Conservation (phyloP, 2,888 invertebrate species). For the Callinectes sapidus region DNA sequence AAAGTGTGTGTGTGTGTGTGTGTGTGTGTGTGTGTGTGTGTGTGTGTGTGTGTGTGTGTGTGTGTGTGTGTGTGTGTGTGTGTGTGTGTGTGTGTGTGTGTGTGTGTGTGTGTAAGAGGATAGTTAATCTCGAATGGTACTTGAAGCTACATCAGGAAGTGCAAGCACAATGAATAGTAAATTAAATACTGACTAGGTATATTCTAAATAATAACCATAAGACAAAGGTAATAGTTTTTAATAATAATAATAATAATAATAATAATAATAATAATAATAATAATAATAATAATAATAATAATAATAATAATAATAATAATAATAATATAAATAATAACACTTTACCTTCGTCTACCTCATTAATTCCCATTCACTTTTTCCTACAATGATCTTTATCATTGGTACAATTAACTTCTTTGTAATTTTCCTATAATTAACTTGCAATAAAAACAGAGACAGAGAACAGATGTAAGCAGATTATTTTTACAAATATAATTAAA, state of each 20-base stretch:
- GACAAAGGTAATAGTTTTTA: too few species aligned
- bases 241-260: too few species aligned
- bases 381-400: not conserved
- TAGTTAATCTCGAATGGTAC: not conserved
- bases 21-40: not conserved
- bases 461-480: too few species aligned
- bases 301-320: too few species aligned
- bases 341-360: too few species aligned
- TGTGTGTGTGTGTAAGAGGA: not conserved
- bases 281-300: too few species aligned
- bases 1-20: not conserved
- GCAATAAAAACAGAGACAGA: not conserved
- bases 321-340: too few species aligned
- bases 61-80: constrained; percentile 19
- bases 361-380: not conserved
- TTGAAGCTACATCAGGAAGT: not conserved
- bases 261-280: too few species aligned
- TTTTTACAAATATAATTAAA: too few species aligned
- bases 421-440: not conserved
- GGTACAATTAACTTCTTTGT: not conserved
- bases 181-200: not conserved
- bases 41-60: constrained; percentile 19
- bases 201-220: too few species aligned
- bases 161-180: not conserved
- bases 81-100: constrained; percentile 15